Evolutionary conservation across 2,888 invertebrate species (phyloP).

Genomic region (Sinohyriopsis cumingii): DNA sequence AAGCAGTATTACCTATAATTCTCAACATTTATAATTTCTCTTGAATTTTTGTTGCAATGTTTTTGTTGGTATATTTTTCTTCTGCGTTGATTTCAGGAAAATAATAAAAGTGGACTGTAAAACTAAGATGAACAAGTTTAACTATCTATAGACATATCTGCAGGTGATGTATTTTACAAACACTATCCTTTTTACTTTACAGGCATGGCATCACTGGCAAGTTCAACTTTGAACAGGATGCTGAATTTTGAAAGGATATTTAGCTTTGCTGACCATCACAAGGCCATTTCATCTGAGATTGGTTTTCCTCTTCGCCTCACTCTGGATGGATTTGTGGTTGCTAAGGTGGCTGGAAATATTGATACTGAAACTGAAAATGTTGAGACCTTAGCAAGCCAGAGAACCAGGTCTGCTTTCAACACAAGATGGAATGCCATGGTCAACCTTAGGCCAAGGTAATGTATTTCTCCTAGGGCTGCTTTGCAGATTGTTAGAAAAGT

Average conservation of each 20-base stretch:
- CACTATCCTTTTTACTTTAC: too few relatives aligned
- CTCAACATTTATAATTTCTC: too few relatives aligned
- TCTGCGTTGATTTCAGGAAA: too few relatives aligned
- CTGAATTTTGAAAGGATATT: slow-evolving; percentile 13
- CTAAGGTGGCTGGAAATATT: slow-evolving; percentile 35
- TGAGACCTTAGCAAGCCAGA: neutral
- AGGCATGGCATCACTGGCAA: too few relatives aligned
- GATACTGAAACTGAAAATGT: neutral
- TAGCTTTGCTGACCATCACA: slow-evolving; percentile 20
- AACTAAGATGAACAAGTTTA: too few relatives aligned
- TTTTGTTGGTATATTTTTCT: too few relatives aligned
- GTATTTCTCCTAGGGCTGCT: neutral
- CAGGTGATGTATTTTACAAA: too few relatives aligned
- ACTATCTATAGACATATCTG: too few relatives aligned
- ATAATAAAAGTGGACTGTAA: too few relatives aligned
- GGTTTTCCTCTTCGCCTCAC: slow-evolving; percentile 45
- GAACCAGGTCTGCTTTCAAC: slow-evolving; percentile 1
- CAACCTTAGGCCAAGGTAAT: slow-evolving; percentile 28
- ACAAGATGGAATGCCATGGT: slow-evolving; percentile 12
- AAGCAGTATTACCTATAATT: too few relatives aligned
- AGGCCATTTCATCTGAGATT: slow-evolving; percentile 36
- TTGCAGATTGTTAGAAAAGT: too few relatives aligned
- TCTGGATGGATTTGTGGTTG: slow-evolving; percentile 22
- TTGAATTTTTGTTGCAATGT: too few relatives aligned
- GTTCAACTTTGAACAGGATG: slow-evolving; percentile 9